phyloP scores from a whole-genome alignment of 2,888 invertebrate species.

The Shargacucullia verbasci region DNA sequence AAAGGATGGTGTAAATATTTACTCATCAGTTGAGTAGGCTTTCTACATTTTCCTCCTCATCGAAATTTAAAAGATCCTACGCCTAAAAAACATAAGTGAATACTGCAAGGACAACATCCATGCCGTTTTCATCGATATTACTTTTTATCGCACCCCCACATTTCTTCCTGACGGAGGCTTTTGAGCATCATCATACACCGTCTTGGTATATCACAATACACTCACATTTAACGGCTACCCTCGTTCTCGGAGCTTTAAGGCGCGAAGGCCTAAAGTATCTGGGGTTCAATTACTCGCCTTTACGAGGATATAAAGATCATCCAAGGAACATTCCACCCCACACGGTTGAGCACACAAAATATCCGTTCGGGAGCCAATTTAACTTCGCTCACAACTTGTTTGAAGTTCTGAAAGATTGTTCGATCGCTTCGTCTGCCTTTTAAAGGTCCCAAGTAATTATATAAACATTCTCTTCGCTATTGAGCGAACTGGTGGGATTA shows the following conservation, averaged over 20 bases:
- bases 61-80: too few species aligned
- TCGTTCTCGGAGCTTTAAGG: constrained; percentile 37
- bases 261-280: constrained; percentile 48
- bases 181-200: constrained; percentile 15
- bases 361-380: constrained; percentile 71
- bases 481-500: constrained; percentile 54
- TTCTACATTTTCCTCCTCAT: too few species aligned
- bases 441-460: constrained; percentile 69
- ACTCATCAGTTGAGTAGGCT: too few species aligned
- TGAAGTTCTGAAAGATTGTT: constrained; percentile 65
- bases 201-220: constrained; percentile 26
- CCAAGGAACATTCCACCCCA: constrained; percentile 56
- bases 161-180: constrained; percentile 4
- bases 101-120: too few species aligned
- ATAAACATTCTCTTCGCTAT: constrained; percentile 58
- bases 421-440: constrained; percentile 64
- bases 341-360: constrained; percentile 65
- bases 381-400: constrained; percentile 69
- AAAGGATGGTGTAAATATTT: too few species aligned
- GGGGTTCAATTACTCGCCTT: constrained; percentile 58
- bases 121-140: constrained; percentile 22
- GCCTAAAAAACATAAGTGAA: too few species aligned
- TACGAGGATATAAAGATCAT: constrained; percentile 62
- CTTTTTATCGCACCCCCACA: constrained; percentile 28
- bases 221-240: constrained; percentile 25